A percentile compares a stretch with the other conserved stretches of the same genome.
Evolutionary conservation across 2,888 invertebrate genomes (phyloP).

Genomic region (Drosophila rubida): DNA sequence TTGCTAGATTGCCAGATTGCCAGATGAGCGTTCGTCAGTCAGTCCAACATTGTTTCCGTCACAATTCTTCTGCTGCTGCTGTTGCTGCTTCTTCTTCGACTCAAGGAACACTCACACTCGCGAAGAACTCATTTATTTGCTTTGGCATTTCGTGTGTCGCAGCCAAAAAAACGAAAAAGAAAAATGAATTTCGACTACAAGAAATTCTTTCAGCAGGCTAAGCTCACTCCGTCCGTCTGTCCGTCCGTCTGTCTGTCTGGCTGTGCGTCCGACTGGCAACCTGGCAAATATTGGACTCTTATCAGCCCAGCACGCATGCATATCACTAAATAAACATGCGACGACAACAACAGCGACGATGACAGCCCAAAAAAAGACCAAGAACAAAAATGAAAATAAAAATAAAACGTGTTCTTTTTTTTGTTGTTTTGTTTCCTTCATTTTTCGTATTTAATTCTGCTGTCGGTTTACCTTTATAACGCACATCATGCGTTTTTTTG

Average conservation of each 20-base stretch:
- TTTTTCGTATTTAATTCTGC: constrained; percentile 29
- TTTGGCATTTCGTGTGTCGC: constrained; percentile 75
- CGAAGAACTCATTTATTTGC: constrained; percentile 56
- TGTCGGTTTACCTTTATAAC: constrained; percentile 47
- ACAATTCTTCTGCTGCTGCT: not conserved
- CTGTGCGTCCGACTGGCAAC: not conserved
- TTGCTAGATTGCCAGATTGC: constrained; percentile 44
- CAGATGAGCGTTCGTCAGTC: constrained; percentile 45
- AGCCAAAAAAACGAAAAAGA: constrained; percentile 38
- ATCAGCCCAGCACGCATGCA: constrained; percentile 61
- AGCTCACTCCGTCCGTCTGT: constrained; percentile 31
- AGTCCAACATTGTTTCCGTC: constrained; percentile 59
- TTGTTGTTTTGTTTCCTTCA: constrained; percentile 30
- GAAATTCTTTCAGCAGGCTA: constrained; percentile 36
- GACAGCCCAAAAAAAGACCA: constrained; percentile 41
- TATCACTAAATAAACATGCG: constrained; percentile 62
- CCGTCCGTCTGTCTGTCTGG: not conserved
- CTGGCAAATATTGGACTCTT: constrained; percentile 66
- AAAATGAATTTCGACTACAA: constrained; percentile 56
- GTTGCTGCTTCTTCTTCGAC: constrained; percentile 42
- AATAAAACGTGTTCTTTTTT: constrained; percentile 32
- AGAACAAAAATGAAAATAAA: constrained; percentile 15
- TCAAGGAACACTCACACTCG: constrained; percentile 58
- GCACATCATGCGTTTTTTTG: constrained; percentile 44
- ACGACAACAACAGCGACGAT: constrained; percentile 3